Evolutionary conservation across 2,113 vertebrate genomes (phyloP).

Genomic region (Ariopsis seemanni): DNA sequence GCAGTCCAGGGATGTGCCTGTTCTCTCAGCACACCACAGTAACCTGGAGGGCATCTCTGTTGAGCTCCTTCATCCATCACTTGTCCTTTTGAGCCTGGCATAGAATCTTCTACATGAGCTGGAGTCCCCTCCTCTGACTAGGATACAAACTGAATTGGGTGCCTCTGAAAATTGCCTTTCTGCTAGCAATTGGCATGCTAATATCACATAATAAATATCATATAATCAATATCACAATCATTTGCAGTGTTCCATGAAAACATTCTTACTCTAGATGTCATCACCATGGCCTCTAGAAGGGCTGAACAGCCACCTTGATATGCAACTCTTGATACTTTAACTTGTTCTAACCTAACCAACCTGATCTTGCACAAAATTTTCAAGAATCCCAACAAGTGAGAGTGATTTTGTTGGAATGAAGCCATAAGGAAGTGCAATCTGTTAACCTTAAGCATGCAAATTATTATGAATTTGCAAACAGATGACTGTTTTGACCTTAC

Average conservation of each 20-base stretch:
- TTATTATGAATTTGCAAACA: not conserved
- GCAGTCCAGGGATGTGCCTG: not conserved
- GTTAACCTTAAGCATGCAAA: not conserved
- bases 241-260: not conserved
- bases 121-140: not conserved
- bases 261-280: not conserved
- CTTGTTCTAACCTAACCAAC: not conserved
- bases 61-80: not conserved
- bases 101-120: not conserved
- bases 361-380: not conserved
- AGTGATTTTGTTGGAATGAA: not conserved
- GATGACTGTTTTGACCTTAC: not conserved
- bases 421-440: not conserved
- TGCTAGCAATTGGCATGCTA: not conserved
- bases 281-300: not conserved
- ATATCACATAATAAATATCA: not conserved
- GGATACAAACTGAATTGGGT: not conserved
- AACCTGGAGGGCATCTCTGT: not conserved
- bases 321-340: not conserved
- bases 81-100: not conserved
- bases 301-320: not conserved
- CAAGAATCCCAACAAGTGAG: not conserved
- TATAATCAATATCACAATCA: too few relatives aligned
- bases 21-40: not conserved
- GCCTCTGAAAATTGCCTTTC: not conserved